These are phyloP conservation scores for Zaprionus obscuricornis DNA, from an alignment of 2,888 invertebrate genomes.

Conservation along the genomic window DNA sequence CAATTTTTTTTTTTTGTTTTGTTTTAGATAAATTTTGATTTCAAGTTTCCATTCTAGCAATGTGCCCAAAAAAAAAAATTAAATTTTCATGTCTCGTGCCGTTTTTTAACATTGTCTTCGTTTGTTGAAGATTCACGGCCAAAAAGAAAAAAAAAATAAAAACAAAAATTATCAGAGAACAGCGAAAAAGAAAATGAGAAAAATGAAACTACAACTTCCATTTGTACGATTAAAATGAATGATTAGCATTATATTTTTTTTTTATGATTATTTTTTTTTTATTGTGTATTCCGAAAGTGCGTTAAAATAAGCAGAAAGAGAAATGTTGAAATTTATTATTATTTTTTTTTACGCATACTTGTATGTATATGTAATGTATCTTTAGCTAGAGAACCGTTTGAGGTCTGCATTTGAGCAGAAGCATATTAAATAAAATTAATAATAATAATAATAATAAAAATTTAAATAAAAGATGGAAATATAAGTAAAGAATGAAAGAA, in stretches of 20 bases:
- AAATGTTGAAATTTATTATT: constrained; percentile 10
- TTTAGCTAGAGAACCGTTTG: constrained; percentile 20
- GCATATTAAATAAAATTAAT: constrained; percentile 2
- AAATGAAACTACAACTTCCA: constrained; percentile 33
- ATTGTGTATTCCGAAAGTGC: constrained; percentile 7
- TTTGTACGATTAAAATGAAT: constrained; percentile 45
- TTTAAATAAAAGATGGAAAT: too few relatives aligned
- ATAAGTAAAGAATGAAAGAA: too few relatives aligned
- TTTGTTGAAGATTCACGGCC: constrained; percentile 61
- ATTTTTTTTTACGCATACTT: constrained; percentile 13
- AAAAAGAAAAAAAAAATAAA: neutral
- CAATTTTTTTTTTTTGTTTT: too few relatives aligned
- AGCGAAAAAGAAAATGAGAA: constrained; percentile 3
- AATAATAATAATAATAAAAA: too few relatives aligned
- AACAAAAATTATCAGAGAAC: constrained; percentile 1
- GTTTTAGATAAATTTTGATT: neutral
- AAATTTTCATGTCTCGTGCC: constrained; percentile 5
- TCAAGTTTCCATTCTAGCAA: constrained; percentile 22
- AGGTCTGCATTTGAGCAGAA: constrained; percentile 16
- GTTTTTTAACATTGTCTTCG: constrained; percentile 50
- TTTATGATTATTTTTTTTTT: constrained; percentile 9
- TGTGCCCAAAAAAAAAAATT: constrained; percentile 3
- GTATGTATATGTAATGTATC: too few relatives aligned
- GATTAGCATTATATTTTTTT: constrained; percentile 39
- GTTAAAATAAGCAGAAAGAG: constrained; percentile 5